Evolutionary conservation across 2,113 vertebrate species (phyloP), one percentile per base, ranked within the genome.

Genomic region (Coreoperca whiteheadi): DNA sequence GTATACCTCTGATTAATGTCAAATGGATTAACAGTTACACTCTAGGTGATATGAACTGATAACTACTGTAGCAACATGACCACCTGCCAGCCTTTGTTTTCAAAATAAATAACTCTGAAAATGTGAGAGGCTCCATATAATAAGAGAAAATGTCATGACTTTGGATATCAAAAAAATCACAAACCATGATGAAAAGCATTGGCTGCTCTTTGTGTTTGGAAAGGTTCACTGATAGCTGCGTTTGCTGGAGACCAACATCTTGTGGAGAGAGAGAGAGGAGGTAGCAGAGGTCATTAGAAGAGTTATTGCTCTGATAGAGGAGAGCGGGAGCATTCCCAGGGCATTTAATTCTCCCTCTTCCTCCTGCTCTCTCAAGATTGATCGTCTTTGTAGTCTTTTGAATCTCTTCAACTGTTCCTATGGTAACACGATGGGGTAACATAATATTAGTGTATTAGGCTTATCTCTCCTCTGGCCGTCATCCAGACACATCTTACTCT

Each of bases 371-470:
- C 90, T 87, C 87, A 93, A 93, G 94, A 95, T 96, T 95, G 95
- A 96, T 96, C 73, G 91, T 90, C 92, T 94, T 93, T 94, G 93
- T 94, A 92, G 92, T 95, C 94, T 94, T 95, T 94, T 91, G 91
- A 92, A 92, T 93, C 91, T 93, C 90, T 77, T 92, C 90, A 87
- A 89, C 91, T 90, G 93, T 95, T 95, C 89, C 95, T 93, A 96
- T 95, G 95, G 95, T 90, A 95, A 96, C 95, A 89, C 87, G 77
- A 82, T 88, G 75, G 91, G 92, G 94, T 93, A 95, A 95, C 94
- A 95, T 94, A 95, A 94, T 95, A 95, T 95, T 95, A 93, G 94
- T 94, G 94, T 95, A 94, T 95, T 94, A 90, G 89, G 90, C 94
- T 95, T 95, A 96, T 95, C 93, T 93, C 90, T 93, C 87, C 80